Base-by-base conservation (phyloP, 2,113 vertebrate species). In the Osmerus eperlanus region DNA sequence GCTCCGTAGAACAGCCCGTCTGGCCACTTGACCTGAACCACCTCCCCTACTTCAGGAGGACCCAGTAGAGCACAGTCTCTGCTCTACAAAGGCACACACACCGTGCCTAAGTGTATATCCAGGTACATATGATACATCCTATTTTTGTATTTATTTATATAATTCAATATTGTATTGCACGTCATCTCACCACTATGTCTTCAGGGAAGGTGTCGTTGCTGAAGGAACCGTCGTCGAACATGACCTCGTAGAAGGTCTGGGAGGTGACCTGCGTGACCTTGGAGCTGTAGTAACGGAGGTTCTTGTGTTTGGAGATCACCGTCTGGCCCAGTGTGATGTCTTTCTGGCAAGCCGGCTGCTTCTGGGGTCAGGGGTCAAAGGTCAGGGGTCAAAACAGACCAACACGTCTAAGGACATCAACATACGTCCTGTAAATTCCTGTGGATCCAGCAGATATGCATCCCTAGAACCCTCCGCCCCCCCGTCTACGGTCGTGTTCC, bases 191-290 rank as follows among this genome's bases (percentile, higher is more conserved):
- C 83, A 98, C 93, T 41, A 98, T 97, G 82, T 99, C 97, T 90
- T 99, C 97, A 2, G 97, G 97, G 86, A 95, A 98, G 8, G 96
- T 97, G 80, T 98, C 97, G 73, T 93, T 93, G 89, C 96, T 98
- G 88, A 96, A 96, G 60, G 97, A 98, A 71, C 96, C 96, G 60
- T 98, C 97, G 66, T 98, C 97, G 80, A 99, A 98, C 92, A 96
- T 86, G 75, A 99, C 91, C 91, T 98, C 95, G 70, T 97, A 99
- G 90, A 98, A 99, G 72, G 90, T 91, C 74, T 97, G 97, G n/a
- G 95, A 94, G 2, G 87, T 95, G 79, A 96, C 88, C 72, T 92
- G 90, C 0, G 91, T 93, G 79, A 99, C 93, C 85, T 91, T 92
- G 84, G 95, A 97, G 81, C 93, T 98, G 84, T 99, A 99, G 84